Percentiles rank a stretch among this genome's conserved stretches.
Evolutionary conservation across 2,113 vertebrate species (phyloP).

Genomic region (Epinephelus fuscoguttatus): DNA sequence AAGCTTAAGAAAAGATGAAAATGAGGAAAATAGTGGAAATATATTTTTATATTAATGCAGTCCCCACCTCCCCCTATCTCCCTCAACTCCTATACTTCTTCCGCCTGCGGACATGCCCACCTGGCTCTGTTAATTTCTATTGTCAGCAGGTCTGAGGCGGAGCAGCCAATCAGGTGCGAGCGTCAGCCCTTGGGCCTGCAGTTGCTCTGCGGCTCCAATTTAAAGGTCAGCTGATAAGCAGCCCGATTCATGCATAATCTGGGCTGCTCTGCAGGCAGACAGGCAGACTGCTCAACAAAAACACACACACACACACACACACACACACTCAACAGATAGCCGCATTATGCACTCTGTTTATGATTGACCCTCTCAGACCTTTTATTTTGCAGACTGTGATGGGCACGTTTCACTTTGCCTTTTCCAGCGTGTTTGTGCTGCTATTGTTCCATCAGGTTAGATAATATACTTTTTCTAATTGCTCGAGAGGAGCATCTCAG

Average conservation of each 20-base stretch:
- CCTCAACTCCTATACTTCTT: slow-evolving; percentile 45
- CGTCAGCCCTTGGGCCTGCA: slow-evolving; percentile 76
- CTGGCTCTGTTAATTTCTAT: slow-evolving; percentile 84
- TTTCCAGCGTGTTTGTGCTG: slow-evolving; percentile 18
- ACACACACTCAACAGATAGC: slow-evolving; percentile 43
- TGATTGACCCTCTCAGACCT: slow-evolving; percentile 58
- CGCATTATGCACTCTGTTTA: slow-evolving; percentile 23
- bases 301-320: slow-evolving; percentile 37
- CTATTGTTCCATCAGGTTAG: slow-evolving; percentile 29
- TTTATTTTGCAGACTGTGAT: slow-evolving; percentile 21
- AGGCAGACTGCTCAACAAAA: slow-evolving; percentile 47
- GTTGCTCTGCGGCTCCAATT: slow-evolving; percentile 82
- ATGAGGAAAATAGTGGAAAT: slow-evolving; percentile 72
- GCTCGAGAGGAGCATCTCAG: slow-evolving; percentile 35
- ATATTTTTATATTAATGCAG: slow-evolving; percentile 75
- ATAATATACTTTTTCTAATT: slow-evolving; percentile 63
- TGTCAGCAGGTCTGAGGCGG: slow-evolving; percentile 82
- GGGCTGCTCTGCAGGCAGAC: slow-evolving; percentile 62
- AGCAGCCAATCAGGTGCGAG: slow-evolving; percentile 78
- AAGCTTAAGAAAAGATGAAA: slow-evolving; percentile 76
- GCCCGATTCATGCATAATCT: slow-evolving; percentile 84
- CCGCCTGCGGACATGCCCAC: slow-evolving; percentile 77
- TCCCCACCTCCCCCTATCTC: slow-evolving; percentile 55
- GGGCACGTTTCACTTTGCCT: slow-evolving; percentile 21
- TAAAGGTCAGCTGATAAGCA: slow-evolving; percentile 87